phyloP scores from a whole-genome alignment of 2,113 vertebrate genomes.

The Sylvilagus bachmani region DNA sequence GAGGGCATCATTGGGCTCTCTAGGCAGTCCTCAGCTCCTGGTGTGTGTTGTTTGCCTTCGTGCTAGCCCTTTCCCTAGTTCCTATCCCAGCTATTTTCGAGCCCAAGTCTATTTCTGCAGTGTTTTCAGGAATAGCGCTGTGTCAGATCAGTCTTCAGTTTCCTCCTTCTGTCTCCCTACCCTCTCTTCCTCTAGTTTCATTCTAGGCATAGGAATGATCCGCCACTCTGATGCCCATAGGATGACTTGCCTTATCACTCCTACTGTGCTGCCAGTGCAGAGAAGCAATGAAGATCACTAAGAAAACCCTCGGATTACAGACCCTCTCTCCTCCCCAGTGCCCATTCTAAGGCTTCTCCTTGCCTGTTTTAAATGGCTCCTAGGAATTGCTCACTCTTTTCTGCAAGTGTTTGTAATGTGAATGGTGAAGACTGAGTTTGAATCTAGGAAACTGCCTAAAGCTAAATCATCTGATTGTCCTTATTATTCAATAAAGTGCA shows the following conservation, averaged over 20 bases:
- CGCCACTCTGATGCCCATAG: no score
- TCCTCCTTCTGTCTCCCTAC: neutral
- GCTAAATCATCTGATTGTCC: neutral
- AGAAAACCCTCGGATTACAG: neutral
- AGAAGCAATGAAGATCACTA: neutral
- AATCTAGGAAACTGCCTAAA: conserved; percentile 50
- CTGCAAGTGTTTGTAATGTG: neutral
- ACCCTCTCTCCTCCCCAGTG: neutral
- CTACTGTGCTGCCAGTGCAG: no score
- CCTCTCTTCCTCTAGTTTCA: neutral
- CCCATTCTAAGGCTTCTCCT: neutral
- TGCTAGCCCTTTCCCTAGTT: neutral
- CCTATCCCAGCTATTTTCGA: neutral
- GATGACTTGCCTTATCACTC: neutral
- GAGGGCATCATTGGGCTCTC: neutral
- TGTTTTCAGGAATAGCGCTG: neutral
- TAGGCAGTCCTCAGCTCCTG: fast-evolving
- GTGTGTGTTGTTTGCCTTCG: neutral
- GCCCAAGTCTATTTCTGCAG: neutral
- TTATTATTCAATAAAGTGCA: conserved; percentile 19
- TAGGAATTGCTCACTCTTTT: neutral
- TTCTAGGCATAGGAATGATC: neutral
- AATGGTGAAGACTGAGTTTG: neutral
- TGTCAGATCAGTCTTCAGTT: neutral
- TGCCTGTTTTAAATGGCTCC: neutral